phyloP scores from a whole-genome alignment of 2,797 vertebrate genomes.

The Coilia nasus region DNA sequence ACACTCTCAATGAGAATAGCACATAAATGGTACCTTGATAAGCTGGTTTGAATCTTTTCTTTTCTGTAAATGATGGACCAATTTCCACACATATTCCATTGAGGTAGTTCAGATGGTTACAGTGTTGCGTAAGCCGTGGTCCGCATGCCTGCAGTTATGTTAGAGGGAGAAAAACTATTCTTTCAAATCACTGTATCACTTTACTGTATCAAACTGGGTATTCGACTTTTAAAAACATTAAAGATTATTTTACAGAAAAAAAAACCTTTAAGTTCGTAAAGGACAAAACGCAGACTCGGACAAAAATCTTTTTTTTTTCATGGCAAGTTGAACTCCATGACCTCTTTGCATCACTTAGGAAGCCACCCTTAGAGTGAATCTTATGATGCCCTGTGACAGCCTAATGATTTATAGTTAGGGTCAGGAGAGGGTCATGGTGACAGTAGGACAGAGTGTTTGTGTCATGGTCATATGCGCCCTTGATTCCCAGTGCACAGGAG shows the following conservation, averaged over 20 bases:
- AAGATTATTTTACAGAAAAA: neutral
- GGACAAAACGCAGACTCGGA: neutral
- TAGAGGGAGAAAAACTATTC: slow-evolving; percentile 3
- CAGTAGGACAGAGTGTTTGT: neutral
- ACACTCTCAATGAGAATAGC: neutral
- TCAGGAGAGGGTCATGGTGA: neutral
- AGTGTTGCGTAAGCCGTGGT: slow-evolving; percentile 52
- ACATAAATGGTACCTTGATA: slow-evolving; percentile 52
- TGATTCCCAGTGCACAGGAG: neutral
- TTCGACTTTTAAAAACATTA: neutral
- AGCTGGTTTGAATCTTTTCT: slow-evolving; percentile 50
- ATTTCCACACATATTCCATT: slow-evolving; percentile 62
- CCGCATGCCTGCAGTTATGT: slow-evolving; percentile 59
- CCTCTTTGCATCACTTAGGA: neutral
- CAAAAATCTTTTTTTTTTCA: neutral
- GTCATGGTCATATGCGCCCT: neutral
- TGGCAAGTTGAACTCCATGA: neutral
- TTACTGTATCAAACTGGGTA: neutral
- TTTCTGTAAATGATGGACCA: neutral
- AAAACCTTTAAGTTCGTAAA: neutral
- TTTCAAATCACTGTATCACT: neutral
- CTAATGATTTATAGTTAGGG: neutral
- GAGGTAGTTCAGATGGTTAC: slow-evolving; percentile 55
- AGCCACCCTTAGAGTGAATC: neutral
- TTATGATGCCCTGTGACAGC: neutral